phyloP scores from a whole-genome alignment of 2,797 vertebrate genomes.

The Epinephelus coioides region DNA sequence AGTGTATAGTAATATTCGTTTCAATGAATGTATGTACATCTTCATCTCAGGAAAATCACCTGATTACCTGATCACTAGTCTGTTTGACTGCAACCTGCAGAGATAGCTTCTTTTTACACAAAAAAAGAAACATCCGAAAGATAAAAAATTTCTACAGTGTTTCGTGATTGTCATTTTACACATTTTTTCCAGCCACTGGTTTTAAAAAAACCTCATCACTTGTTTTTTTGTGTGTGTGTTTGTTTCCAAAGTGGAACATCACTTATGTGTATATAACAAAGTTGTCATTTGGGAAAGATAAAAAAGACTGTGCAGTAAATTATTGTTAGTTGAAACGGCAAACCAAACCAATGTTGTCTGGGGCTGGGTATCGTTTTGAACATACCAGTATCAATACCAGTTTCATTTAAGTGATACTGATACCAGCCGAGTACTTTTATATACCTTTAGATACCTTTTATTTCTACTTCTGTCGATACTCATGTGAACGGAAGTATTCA shows the following conservation, averaged over 20 bases:
- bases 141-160: conserved; percentile 62
- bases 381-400: no score
- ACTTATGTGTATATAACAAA: conserved; percentile 48
- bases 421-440: no score
- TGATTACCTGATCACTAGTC: conserved; percentile 37
- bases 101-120: conserved; percentile 47
- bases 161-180: conserved; percentile 64
- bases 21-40: conserved; percentile 55
- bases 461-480: no score
- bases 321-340: conserved; percentile 45
- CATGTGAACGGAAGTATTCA: no score
- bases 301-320: conserved; percentile 48
- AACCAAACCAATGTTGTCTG: conserved; percentile 43
- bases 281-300: conserved; percentile 35
- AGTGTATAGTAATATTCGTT: conserved; percentile 53
- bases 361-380: no score
- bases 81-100: conserved; percentile 26
- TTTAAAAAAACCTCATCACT: conserved; percentile 25
- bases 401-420: no score
- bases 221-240: neutral
- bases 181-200: conserved; percentile 27
- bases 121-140: conserved; percentile 17
- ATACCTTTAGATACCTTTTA: no score
- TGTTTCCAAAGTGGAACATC: conserved; percentile 53
- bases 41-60: conserved; percentile 76